A percentile compares a stretch with the other conserved stretches of the same genome.
Evolutionary conservation across 2,113 vertebrate genomes (phyloP).

Genomic region (Oreochromis aureus): DNA sequence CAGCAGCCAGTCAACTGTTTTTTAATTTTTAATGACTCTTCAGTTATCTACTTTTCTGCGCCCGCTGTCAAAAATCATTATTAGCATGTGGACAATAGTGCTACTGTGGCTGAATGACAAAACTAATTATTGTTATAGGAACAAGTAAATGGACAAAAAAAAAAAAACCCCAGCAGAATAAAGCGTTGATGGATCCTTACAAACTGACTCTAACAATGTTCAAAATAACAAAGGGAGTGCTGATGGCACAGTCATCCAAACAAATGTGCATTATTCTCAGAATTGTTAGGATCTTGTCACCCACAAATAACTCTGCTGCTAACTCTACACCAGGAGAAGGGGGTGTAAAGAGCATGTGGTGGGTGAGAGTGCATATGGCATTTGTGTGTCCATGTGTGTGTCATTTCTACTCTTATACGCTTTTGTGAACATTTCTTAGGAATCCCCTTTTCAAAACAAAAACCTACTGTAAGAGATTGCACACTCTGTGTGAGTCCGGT

Average conservation of each 20-base stretch:
- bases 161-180: constrained; percentile 3
- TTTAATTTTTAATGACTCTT: constrained; percentile 18
- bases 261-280: constrained; percentile 64
- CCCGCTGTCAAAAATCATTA: constrained; percentile 40
- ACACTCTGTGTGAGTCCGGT: background rate
- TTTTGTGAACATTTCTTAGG: background rate
- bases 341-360: constrained; percentile 17
- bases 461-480: background rate
- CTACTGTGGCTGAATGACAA: constrained; percentile 59
- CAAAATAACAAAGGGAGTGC: constrained; percentile 57
- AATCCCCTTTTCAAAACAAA: background rate
- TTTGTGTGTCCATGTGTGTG: background rate
- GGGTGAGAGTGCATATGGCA: background rate
- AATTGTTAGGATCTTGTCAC: constrained; percentile 68
- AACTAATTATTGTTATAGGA: constrained; percentile 64
- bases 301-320: constrained; percentile 57
- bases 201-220: constrained; percentile 59
- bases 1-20: constrained; percentile 4
- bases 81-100: constrained; percentile 54
- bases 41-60: constrained; percentile 23
- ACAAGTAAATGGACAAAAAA: constrained; percentile 59
- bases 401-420: constrained; percentile 1
- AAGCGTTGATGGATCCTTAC: constrained; percentile 54
- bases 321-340: constrained; percentile 18
- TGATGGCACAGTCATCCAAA: constrained; percentile 67